Percentiles rank a stretch among this genome's conserved stretches.
Evolutionary conservation across 2,797 vertebrate genomes (phyloP).

Genomic region (Chiloscyllium punctatum): DNA sequence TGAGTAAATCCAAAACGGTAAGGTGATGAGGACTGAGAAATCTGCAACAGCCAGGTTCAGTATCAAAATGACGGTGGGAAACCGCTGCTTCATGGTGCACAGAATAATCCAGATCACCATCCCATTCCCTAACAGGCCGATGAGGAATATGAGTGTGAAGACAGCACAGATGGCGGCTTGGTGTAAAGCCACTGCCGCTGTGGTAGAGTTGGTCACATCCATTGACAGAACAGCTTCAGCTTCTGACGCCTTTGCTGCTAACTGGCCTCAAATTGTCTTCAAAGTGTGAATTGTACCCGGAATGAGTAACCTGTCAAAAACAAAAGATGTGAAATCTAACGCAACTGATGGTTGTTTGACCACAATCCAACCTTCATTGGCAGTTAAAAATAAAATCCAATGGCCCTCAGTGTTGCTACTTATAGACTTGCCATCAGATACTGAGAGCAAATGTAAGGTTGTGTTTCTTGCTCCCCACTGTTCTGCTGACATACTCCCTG

Average conservation of each 20-base stretch:
- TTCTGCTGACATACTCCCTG: too few species aligned
- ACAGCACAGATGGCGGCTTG: slow-evolving; percentile 57
- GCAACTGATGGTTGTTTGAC: not conserved
- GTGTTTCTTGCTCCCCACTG: too few species aligned
- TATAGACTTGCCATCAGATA: not conserved
- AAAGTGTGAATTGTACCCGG: not conserved
- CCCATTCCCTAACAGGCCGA: slow-evolving; percentile 72
- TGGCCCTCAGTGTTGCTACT: too few species aligned
- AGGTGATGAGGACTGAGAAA: slow-evolving; percentile 70
- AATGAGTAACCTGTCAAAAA: too few species aligned
- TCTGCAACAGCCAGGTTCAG: slow-evolving; percentile 73
- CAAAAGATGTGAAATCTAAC: not conserved
- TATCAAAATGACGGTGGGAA: slow-evolving; percentile 72
- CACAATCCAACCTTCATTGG: not conserved
- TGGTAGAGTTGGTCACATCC: not conserved
- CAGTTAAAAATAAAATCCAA: not conserved
- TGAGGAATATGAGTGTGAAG: slow-evolving; percentile 65
- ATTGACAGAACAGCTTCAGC: not conserved
- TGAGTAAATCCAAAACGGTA: slow-evolving; percentile 80
- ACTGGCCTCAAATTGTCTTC: not conserved
- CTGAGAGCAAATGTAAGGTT: too few species aligned
- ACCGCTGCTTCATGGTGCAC: slow-evolving; percentile 62
- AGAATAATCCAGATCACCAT: slow-evolving; percentile 77
- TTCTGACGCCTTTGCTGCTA: not conserved
- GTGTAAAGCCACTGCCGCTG: too few species aligned